Conservation (phyloP, 2,797 vertebrate species). For the Ptychadena robeensis region DNA sequence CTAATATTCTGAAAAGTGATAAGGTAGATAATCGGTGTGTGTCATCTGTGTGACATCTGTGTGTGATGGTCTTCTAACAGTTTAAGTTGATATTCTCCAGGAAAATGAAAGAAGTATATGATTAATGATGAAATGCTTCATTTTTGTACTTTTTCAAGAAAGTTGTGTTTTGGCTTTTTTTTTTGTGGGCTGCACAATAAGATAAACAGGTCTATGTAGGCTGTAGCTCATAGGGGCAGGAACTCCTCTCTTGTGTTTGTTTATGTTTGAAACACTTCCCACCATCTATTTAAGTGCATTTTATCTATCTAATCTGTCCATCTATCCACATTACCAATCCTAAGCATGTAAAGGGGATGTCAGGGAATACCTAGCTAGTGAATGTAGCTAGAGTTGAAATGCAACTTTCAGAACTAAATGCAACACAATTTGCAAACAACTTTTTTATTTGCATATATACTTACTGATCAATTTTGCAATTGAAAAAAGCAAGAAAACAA, state of each 20-base stretch:
- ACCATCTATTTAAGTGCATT: background rate
- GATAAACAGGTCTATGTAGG: constrained; percentile 10
- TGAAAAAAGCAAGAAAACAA: no score
- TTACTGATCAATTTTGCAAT: background rate
- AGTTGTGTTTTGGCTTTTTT: background rate
- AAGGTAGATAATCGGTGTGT: no score
- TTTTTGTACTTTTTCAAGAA: no score
- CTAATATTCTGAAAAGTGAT: no score
- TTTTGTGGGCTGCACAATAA: background rate
- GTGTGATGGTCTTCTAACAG: no score
- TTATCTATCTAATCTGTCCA: background rate
- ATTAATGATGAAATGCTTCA: no score
- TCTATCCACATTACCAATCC: background rate
- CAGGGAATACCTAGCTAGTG: background rate
- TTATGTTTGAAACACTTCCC: constrained; percentile 10
- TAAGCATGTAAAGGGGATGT: background rate
- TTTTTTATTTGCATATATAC: background rate
- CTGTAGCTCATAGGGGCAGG: constrained; percentile 1
- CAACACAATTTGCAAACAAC: background rate
- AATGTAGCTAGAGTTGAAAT: background rate
- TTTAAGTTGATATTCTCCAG: no score
- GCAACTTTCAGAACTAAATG: background rate
- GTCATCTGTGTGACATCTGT: no score
- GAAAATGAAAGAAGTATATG: no score
- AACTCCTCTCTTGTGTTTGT: constrained; percentile 7